phyloP scores from a whole-genome alignment of 2,797 vertebrate genomes.

The Xenopus petersii region DNA sequence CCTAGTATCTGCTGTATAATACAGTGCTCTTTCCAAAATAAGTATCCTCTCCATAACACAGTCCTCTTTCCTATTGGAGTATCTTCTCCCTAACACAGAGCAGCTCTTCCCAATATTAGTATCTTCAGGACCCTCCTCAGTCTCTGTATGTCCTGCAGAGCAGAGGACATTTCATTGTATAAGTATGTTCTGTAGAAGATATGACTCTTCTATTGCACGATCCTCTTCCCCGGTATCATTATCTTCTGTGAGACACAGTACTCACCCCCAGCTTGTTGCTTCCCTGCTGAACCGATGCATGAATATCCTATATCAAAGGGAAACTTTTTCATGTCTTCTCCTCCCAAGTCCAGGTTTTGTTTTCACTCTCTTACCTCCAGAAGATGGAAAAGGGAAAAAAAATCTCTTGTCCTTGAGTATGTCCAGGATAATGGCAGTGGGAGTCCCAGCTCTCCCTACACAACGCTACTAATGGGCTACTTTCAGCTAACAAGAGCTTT shows the following conservation, averaged over 20 bases:
- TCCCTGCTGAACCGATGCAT: neutral
- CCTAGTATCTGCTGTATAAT: neutral
- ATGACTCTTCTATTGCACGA: too few species aligned
- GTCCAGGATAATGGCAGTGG: neutral
- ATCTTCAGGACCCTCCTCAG: neutral
- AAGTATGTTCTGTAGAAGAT: too few species aligned
- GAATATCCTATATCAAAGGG: neutral
- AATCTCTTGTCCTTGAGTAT: neutral
- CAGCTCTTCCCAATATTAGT: neutral
- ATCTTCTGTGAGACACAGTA: too few species aligned
- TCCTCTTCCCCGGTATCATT: too few species aligned
- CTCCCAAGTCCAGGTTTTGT: neutral
- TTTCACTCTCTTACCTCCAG: neutral
- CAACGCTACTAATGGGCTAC: neutral
- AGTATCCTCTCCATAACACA: neutral
- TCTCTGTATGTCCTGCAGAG: too few species aligned
- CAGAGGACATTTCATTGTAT: too few species aligned
- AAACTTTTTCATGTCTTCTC: neutral
- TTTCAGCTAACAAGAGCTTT: slow-evolving; percentile 2
- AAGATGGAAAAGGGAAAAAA: neutral
- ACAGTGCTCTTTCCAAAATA: neutral
- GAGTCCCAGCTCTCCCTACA: neutral
- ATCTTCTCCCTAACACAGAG: neutral
- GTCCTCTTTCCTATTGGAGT: neutral
- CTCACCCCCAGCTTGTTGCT: neutral